Evolutionary conservation across 2,797 vertebrate genomes (phyloP), one percentile per base, ranked within the genome.

Genomic region (Tenualosa ilisha): DNA sequence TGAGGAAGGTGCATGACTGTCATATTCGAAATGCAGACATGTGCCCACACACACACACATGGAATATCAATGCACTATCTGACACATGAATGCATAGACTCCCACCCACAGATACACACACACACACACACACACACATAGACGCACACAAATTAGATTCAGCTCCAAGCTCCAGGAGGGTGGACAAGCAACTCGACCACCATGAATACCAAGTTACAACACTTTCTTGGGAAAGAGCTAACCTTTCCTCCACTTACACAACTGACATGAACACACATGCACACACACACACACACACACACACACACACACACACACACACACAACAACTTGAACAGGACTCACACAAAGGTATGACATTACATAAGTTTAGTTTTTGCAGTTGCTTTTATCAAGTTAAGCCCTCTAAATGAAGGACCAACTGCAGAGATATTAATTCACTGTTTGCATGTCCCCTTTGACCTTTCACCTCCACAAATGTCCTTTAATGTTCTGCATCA

Each of bases 231-330:
- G 51, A 87, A 86, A 83, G 59, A 49, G 3, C 31, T 72, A 82
- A 82, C 85, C 84, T 87, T 83, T 87, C 11, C 59, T 86, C 88
- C 43, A 51, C 54, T 83, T 84, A 82, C 82, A 84, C 75, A 81
- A 88, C 37, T 65, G 31, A 75, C 68, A 75, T 9, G 11, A 9
- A 31, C 9, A 65, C 24, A 65, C 15, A 75, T 0, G 40, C 63
- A n/a, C 63, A 53, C 51, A 53, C 51, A 53, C 51, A 53, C 51
- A 53, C 6, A 59, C 22, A 59, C 56, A 22, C 56, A 59, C 24
- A 65, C 15, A 75, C 0, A 43, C 63, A n/a, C 63, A 53, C 51
- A 53, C 51, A 53, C 51, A 53, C 51, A 53, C 6, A 59, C 22
- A 59, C 56, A 22, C 56, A 59, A 46, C 46, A 46, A 7, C 3